A percentile compares a stretch with the other conserved stretches of the same genome.
These are phyloP conservation scores for Enteromius viviparus DNA, from an alignment of 2,797 vertebrate genomes.

Conservation along the genomic window DNA sequence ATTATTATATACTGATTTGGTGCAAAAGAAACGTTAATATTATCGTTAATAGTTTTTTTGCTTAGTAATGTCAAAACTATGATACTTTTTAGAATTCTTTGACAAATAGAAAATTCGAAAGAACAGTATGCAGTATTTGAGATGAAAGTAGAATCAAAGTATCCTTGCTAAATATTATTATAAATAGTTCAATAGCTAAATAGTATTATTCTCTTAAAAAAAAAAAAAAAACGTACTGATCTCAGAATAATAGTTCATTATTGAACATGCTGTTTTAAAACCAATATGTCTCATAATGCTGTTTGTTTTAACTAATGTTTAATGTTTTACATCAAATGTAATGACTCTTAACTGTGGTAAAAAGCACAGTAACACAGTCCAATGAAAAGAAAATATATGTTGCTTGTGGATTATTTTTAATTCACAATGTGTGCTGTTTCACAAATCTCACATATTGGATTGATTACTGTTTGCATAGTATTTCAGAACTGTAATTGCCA, in stretches of 20 bases:
- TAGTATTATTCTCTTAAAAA: too few species aligned
- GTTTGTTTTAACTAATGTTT: not conserved
- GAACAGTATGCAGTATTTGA: not conserved
- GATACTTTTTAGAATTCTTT: not conserved
- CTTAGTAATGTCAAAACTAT: not conserved
- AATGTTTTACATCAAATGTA: not conserved
- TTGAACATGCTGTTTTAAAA: constrained; percentile 2
- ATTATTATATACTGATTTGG: not conserved
- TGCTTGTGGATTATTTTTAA: not conserved
- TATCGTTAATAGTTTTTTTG: not conserved
- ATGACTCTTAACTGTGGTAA: not conserved
- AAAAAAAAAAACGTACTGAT: not conserved
- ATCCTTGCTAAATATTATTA: not conserved
- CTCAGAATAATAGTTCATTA: too few species aligned
- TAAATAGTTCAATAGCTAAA: not conserved
- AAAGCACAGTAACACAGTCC: not conserved
- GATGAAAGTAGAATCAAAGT: not conserved
- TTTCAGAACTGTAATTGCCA: constrained; percentile 6
- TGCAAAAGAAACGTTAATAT: not conserved
- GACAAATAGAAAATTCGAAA: not conserved
- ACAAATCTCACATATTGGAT: not conserved
- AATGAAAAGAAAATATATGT: not conserved
- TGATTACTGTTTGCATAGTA: not conserved
- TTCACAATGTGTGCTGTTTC: not conserved
- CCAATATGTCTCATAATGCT: not conserved